Percentiles rank a stretch among this genome's conserved stretches.
These are phyloP conservation scores for Alcedo quadribrachys DNA, from an alignment of 2,797 vertebrate species.

Conservation along the genomic window DNA sequence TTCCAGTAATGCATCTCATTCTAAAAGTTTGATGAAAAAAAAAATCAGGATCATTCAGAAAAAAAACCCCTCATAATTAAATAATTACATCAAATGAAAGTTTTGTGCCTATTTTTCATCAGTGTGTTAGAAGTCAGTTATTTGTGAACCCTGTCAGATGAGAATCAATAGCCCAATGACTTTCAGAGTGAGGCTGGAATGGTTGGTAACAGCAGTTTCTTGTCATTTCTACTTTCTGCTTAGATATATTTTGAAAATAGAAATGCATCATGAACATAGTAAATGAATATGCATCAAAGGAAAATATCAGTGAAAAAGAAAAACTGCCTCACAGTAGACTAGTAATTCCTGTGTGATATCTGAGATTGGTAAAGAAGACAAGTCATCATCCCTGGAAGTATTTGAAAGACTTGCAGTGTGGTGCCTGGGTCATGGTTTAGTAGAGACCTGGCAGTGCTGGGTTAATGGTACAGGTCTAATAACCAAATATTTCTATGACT, in stretches of 20 bases:
- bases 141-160: background rate
- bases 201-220: background rate
- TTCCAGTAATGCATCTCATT: background rate
- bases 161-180: background rate
- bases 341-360: background rate
- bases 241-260: background rate
- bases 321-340: background rate
- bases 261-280: background rate
- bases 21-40: background rate
- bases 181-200: background rate
- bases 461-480: background rate
- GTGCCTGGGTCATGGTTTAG: background rate
- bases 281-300: background rate
- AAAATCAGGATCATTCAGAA: background rate
- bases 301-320: background rate
- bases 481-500: background rate
- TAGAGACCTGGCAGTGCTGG: background rate
- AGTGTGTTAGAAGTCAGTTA: background rate
- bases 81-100: background rate
- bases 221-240: background rate
- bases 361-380: slow-evolving; percentile 1
- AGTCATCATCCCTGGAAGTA: background rate
- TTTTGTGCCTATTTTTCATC: background rate
- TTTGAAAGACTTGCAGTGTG: background rate
- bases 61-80: background rate